These are phyloP conservation scores for Acrocephalus scirpaceus DNA, from an alignment of 2,797 vertebrate genomes.

Conservation along the genomic window DNA sequence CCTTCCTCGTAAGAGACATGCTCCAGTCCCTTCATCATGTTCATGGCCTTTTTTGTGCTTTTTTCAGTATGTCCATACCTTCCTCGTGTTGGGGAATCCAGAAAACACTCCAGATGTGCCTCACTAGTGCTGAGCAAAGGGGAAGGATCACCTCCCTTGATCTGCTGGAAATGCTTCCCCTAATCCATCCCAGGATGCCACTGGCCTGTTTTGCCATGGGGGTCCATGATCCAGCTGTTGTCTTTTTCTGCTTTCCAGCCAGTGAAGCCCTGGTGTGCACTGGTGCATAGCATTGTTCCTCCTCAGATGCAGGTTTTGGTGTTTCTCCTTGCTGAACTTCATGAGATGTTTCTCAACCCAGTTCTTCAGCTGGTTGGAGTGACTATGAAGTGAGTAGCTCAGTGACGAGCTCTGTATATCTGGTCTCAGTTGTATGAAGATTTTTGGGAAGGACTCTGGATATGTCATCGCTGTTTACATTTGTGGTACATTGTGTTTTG, in stretches of 20 bases:
- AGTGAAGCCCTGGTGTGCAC: rapidly evolving
- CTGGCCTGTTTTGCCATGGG: background rate
- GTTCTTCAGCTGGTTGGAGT: background rate
- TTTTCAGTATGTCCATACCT: background rate
- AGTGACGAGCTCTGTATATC: background rate
- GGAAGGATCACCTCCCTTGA: background rate
- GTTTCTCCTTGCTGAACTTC: background rate
- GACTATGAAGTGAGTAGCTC: background rate
- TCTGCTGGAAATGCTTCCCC: background rate
- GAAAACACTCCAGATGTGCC: background rate
- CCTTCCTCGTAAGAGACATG: background rate
- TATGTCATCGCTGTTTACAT: background rate
- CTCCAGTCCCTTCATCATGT: background rate
- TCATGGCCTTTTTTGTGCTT: background rate
- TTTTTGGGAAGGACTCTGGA: background rate
- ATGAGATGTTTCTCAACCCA: background rate
- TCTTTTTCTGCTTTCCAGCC: background rate
- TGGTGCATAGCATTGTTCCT: rapidly evolving
- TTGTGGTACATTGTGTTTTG: background rate
- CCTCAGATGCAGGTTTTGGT: background rate
- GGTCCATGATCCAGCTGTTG: rapidly evolving
- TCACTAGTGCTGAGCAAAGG: background rate
- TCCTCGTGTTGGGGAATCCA: background rate
- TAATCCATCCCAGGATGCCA: background rate
- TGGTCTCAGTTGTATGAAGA: background rate